These are phyloP conservation scores for Phymastichus coffea DNA, from an alignment of 1,140 invertebrate species.

Conservation along the genomic window DNA sequence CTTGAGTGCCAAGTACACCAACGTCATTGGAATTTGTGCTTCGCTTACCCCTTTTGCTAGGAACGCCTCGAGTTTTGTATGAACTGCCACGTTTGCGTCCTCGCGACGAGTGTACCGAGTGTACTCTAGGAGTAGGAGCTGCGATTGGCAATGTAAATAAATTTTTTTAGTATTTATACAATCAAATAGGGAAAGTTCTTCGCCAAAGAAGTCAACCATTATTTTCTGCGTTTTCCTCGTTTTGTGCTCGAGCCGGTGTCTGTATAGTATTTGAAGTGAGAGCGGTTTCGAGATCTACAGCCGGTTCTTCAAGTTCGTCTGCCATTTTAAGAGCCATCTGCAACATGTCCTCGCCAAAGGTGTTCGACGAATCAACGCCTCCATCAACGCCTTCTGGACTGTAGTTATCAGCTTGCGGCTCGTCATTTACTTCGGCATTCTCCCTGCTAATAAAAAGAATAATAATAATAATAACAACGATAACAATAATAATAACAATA, in stretches of 20 bases:
- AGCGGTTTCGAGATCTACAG: conserved; percentile 72
- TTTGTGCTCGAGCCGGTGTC: conserved; percentile 40
- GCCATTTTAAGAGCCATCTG: conserved; percentile 89
- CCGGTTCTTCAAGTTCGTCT: conserved; percentile 71
- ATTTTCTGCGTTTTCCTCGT: conserved; percentile 39
- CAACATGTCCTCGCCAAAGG: conserved; percentile 81
- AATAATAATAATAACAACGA: no score
- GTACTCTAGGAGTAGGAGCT: no score
- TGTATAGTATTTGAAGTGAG: conserved; percentile 72
- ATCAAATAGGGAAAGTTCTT: no score
- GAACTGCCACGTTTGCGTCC: conserved; percentile 47
- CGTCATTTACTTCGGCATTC: conserved; percentile 38
- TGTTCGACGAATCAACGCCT: conserved; percentile 62
- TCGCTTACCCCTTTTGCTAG: conserved; percentile 46
- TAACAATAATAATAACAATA: conserved; percentile 24
- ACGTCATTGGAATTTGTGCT: conserved; percentile 40
- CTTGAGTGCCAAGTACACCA: conserved; percentile 53
- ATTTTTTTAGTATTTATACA: no score
- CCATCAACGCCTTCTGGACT: conserved; percentile 63
- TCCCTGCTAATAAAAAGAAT: conserved; percentile 39
- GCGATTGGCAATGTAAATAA: no score
- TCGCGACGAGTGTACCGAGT: conserved; percentile 35
- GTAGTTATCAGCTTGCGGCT: conserved; percentile 41
- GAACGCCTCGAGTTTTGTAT: conserved; percentile 40
- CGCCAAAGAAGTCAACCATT: conserved; percentile 45